These are phyloP conservation scores for Porites lobata DNA, from an alignment of 92 coral and sea anemone genomes.

Conservation along the genomic window DNA sequence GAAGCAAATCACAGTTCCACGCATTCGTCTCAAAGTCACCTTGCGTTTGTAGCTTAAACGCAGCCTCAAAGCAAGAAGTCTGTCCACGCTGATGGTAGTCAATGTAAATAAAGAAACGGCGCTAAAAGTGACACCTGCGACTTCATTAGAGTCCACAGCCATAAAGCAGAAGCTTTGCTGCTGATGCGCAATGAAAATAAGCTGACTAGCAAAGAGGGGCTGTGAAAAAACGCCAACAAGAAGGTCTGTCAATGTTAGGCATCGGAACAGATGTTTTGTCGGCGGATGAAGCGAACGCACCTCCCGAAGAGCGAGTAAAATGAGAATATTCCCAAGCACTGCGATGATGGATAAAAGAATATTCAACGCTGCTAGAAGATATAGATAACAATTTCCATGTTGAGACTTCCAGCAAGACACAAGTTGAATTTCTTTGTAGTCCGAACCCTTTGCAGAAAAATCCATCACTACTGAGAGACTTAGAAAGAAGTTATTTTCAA, in stretches of 20 bases:
- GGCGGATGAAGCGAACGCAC: constrained; percentile 12
- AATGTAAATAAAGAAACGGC: background rate
- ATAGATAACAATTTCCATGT: background rate
- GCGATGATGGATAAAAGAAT: constrained; percentile 14
- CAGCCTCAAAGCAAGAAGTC: background rate
- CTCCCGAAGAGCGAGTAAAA: constrained; percentile 14
- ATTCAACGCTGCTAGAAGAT: background rate
- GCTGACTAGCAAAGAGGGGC: background rate
- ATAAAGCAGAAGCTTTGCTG: background rate
- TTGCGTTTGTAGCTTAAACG: background rate
- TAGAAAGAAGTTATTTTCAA: too few relatives aligned
- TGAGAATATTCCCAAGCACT: constrained; percentile 9
- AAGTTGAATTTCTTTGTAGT: background rate
- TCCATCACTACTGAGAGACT: background rate
- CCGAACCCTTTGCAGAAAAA: background rate
- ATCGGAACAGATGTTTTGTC: constrained; percentile 21
- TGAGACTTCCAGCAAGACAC: background rate
- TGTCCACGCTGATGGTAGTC: background rate
- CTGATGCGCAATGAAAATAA: background rate
- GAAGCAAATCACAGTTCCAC: background rate
- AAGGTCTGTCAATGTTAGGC: constrained; percentile 16
- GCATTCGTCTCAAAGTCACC: background rate
- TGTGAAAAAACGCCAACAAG: constrained; percentile 2
- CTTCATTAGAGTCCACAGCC: background rate
- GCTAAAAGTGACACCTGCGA: background rate